Base-by-base conservation (phyloP, 2,888 invertebrate species). In the Cylindroiulus punctatus region DNA sequence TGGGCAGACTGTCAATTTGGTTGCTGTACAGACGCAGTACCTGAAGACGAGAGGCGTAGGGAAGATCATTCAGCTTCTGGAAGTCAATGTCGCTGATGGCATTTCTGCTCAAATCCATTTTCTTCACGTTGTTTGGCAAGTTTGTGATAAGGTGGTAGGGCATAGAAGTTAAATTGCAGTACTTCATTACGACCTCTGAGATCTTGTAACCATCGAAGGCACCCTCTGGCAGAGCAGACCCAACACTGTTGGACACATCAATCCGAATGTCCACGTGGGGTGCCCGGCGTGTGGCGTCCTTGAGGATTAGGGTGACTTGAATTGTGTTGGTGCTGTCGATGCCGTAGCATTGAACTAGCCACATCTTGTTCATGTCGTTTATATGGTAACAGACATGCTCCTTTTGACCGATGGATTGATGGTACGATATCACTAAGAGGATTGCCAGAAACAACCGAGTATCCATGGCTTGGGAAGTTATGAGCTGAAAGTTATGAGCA, bases 31-130 rank as follows among this genome's bases (percentile, higher is more conserved):
- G 22, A 4, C 36, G 17, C 82, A 82, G 8, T 19, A 7, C n/a
- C 4, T 10, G 3, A 4, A 82, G n/a, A 4, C 30, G 0, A 32
- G 36, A 36, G 82, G 82, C 82, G n/a, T 40, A 82, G 36, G 82
- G n/a, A 4, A 82, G 82, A n/a, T 32, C 82, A 14, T 82, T 82
- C 7, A 82, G 40, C 40, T 12, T 30, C 12, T 19, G 19, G 17
- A 82, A 82, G 40, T 36, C 36, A 1, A 82, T 82, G 36, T 82
- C 82, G 40, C 14, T 82, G 40, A 82, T 82, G 82, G 36, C 82
- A n/a, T 82, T 82, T 1, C 32, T 30, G 19, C 17, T 40, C 19
- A 82, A 36, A 1, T 82, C 82, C 32, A 82, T 8, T 8, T n/a
- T 17, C 17, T 19, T 0, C 36, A 82, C n/a, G 7, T 82, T 32